These are phyloP conservation scores for Dryadula phaetusa DNA, from an alignment of 2,888 invertebrate genomes.

Conservation along the genomic window DNA sequence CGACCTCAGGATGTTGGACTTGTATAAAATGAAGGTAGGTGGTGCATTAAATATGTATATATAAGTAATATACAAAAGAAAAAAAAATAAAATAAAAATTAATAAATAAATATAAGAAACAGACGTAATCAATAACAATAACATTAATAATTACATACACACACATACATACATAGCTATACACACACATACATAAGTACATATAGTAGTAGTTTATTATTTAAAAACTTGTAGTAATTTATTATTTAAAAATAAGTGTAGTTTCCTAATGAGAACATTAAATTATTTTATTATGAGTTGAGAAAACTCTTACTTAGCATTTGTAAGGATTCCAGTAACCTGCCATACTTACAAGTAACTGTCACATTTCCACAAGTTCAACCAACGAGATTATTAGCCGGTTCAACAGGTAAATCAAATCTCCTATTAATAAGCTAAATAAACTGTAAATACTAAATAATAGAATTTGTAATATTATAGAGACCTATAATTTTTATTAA, in stretches of 20 bases:
- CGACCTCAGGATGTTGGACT: too few relatives aligned
- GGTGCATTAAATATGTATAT: too few relatives aligned
- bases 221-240: too few relatives aligned
- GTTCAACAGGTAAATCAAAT: constrained; percentile 5
- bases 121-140: too few relatives aligned
- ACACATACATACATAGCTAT: too few relatives aligned
- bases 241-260: neutral
- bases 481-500: neutral
- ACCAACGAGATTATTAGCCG: constrained; percentile 11
- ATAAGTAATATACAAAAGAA: too few relatives aligned
- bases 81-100: too few relatives aligned
- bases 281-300: neutral
- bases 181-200: too few relatives aligned
- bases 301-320: neutral
- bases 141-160: too few relatives aligned
- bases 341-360: neutral
- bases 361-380: constrained; percentile 21
- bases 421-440: neutral
- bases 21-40: too few relatives aligned
- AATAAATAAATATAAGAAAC: too few relatives aligned
- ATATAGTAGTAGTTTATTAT: too few relatives aligned
- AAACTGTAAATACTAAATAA: neutral
- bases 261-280: neutral
- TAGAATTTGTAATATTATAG: neutral
- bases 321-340: constrained; percentile 6